Conservation (phyloP, 2,797 vertebrate genomes). For the Trematomus bernacchii region DNA sequence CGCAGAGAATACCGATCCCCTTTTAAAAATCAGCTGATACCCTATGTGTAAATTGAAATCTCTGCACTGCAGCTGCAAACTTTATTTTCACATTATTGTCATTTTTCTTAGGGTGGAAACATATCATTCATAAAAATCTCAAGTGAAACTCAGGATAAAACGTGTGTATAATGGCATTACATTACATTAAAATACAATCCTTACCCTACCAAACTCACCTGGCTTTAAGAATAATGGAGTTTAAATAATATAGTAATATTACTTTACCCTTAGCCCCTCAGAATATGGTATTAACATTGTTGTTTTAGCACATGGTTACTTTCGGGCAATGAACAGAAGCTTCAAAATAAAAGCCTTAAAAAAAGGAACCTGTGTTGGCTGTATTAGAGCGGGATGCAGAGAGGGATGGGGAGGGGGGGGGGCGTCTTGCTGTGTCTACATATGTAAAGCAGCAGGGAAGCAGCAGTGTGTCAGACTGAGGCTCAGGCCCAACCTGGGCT, state of each 20-base stretch:
- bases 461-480: constrained; percentile 82
- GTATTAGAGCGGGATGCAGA: constrained; percentile 62
- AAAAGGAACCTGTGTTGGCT: constrained; percentile 65
- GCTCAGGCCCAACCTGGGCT: constrained; percentile 83
- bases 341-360: constrained; percentile 60
- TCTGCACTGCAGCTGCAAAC: too few species aligned
- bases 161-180: not conserved
- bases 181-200: not conserved
- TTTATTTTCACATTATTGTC: not conserved
- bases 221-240: not conserved
- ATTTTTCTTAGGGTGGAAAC: not conserved
- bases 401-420: constrained; percentile 70
- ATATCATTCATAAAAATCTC: not conserved
- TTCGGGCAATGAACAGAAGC: constrained; percentile 37
- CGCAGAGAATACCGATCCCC: constrained; percentile 12
- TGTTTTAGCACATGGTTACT: not conserved
- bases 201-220: not conserved
- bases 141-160: not conserved
- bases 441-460: constrained; percentile 88
- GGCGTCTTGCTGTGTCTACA: constrained; percentile 87
- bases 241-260: not conserved
- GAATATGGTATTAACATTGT: not conserved
- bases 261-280: not conserved
- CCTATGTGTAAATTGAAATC: too few species aligned
- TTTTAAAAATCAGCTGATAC: too few species aligned